A percentile compares a stretch with the other conserved stretches of the same genome.
Conservation (phyloP, 2,888 invertebrate genomes). For the Pimpla rufipes region DNA sequence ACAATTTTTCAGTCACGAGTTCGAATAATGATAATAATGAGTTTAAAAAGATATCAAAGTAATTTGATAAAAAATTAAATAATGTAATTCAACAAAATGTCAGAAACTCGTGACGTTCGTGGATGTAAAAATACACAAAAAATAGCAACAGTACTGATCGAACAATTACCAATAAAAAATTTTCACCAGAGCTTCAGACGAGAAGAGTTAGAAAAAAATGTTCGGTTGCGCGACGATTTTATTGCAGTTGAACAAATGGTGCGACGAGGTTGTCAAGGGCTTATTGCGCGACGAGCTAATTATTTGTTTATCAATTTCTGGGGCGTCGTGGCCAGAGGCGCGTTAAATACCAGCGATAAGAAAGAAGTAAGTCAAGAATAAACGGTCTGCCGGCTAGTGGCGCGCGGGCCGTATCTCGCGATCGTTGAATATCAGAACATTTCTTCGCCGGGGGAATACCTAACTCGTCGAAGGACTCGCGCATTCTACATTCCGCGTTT, state of each 20-base stretch:
- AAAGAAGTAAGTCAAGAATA: conserved; percentile 28
- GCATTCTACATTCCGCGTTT: conserved; percentile 14
- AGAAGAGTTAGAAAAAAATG: neutral
- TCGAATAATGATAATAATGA: no score
- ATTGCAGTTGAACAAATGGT: conserved; percentile 42
- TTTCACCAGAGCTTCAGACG: neutral
- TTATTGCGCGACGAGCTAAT: conserved; percentile 19
- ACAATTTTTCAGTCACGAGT: no score
- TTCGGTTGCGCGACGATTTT: conserved; percentile 39
- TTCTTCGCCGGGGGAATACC: neutral
- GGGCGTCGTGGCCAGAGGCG: conserved; percentile 9
- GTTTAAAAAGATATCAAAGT: no score
- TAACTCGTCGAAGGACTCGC: conserved; percentile 1
- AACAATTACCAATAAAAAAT: no score
- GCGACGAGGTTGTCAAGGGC: neutral
- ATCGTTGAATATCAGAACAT: conserved; percentile 4
- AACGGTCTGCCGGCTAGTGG: neutral
- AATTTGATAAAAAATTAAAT: no score
- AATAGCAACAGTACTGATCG: no score
- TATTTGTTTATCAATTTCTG: conserved; percentile 42
- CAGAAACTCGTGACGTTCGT: no score
- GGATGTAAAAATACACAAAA: no score
- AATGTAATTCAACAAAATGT: no score
- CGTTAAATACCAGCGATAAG: conserved; percentile 22
- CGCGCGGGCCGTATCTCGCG: conserved; percentile 8